A percentile compares a stretch with the other conserved stretches of the same genome.
Conservation (phyloP, 2,888 invertebrate species). For the Vanessa cardui region DNA sequence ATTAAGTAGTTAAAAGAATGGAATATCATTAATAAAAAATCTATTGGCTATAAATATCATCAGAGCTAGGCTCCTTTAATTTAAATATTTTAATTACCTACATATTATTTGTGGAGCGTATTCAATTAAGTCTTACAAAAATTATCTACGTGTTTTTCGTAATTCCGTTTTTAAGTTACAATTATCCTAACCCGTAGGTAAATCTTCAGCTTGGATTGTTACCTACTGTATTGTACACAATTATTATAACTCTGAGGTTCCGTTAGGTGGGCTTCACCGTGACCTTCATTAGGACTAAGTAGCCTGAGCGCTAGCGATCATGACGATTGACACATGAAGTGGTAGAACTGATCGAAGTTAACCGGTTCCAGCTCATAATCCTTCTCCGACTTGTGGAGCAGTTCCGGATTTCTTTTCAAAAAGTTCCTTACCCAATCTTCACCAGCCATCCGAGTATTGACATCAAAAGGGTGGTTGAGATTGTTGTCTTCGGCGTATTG, state of each 20-base stretch:
- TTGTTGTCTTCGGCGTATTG: constrained; percentile 77
- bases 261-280: constrained; percentile 54
- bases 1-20: constrained; percentile 48
- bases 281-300: constrained; percentile 47
- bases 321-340: constrained; percentile 76
- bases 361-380: constrained; percentile 73
- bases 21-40: constrained; percentile 43
- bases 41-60: constrained; percentile 36
- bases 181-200: constrained; percentile 23
- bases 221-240: constrained; percentile 27
- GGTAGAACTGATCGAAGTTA: constrained; percentile 79
- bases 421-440: constrained; percentile 80
- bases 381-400: constrained; percentile 65
- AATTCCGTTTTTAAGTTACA: constrained; percentile 34
- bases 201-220: constrained; percentile 24
- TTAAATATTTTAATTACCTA: constrained; percentile 39
- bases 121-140: constrained; percentile 32
- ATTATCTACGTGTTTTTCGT: constrained; percentile 30
- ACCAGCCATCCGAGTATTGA: constrained; percentile 77
- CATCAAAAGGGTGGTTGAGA: constrained; percentile 74
- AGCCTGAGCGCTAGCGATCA: constrained; percentile 55
- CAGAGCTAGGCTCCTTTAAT: constrained; percentile 40
- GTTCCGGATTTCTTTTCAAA: constrained; percentile 74
- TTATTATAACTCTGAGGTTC: constrained; percentile 51
- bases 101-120: constrained; percentile 31